These are phyloP conservation scores for Cryptoprocta ferox DNA, from an alignment of 2,797 vertebrate genomes.

Conservation along the genomic window DNA sequence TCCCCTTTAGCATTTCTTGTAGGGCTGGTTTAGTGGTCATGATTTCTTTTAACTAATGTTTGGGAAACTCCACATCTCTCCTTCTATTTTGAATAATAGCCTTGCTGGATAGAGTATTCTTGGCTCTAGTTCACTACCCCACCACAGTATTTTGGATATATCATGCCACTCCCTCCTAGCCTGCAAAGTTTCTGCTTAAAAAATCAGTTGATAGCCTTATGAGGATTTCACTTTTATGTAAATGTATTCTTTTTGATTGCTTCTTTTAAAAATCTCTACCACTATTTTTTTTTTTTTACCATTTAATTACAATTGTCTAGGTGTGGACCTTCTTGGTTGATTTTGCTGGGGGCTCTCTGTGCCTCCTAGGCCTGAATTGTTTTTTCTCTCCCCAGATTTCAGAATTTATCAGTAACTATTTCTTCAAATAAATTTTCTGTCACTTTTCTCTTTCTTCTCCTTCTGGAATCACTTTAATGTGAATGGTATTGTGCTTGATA, in stretches of 20 bases:
- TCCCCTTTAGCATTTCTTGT: background rate
- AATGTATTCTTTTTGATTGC: background rate
- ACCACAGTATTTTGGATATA: background rate
- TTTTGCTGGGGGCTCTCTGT: background rate
- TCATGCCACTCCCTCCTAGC: background rate
- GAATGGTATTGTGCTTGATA: background rate
- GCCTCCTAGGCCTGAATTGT: background rate
- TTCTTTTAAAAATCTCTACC: background rate
- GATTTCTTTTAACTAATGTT: background rate
- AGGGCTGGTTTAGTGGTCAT: background rate
- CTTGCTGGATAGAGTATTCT: background rate
- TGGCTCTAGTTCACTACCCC: background rate
- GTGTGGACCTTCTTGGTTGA: background rate
- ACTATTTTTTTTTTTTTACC: background rate
- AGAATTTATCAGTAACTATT: background rate
- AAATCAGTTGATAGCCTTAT: background rate
- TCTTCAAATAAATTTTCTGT: background rate
- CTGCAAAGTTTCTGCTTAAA: background rate
- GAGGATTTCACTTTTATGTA: background rate
- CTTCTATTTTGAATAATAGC: background rate
- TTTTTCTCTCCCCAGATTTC: background rate
- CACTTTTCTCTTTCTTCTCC: background rate
- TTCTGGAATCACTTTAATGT: background rate
- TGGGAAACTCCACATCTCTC: background rate
- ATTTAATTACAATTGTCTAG: background rate